These are phyloP conservation scores for Pipistrellus kuhlii DNA, from an alignment of 2,797 vertebrate species.

Conservation along the genomic window DNA sequence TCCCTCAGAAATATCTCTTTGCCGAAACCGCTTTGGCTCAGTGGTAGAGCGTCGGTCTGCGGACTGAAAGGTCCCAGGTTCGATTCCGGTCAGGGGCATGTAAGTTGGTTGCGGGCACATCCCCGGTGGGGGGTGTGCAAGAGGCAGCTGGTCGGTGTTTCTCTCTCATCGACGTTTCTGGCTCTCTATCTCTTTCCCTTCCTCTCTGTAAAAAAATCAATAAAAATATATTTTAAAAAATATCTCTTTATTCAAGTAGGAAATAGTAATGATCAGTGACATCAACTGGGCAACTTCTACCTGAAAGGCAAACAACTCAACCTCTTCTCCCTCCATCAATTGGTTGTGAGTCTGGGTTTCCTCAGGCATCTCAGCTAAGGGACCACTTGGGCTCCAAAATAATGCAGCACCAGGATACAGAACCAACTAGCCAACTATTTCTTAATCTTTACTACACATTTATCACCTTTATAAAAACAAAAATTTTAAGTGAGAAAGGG, in stretches of 20 bases:
- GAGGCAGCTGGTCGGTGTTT: too few relatives aligned
- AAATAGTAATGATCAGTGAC: neutral
- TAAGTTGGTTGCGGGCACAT: too few relatives aligned
- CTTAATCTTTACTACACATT: neutral
- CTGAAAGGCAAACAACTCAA: neutral
- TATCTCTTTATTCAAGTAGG: neutral
- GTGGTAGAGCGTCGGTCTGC: too few relatives aligned
- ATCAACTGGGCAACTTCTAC: neutral
- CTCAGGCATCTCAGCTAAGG: neutral
- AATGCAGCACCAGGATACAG: neutral
- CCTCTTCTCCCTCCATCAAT: neutral
- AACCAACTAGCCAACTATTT: neutral
- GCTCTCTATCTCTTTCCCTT: too few relatives aligned
- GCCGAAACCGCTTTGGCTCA: too few relatives aligned
- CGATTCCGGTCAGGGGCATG: too few relatives aligned
- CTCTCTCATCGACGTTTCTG: too few relatives aligned
- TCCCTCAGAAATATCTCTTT: neutral
- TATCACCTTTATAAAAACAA: conserved; percentile 15
- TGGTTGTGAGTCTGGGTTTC: neutral
- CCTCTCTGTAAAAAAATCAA: too few relatives aligned
- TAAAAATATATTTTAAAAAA: neutral
- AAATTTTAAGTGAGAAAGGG: conserved; percentile 2
- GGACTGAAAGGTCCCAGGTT: too few relatives aligned
- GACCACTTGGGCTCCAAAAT: neutral
- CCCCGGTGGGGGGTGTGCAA: too few relatives aligned